Evolutionary conservation across 2,888 invertebrate genomes (phyloP).

Genomic region (Polia nebulosa): DNA sequence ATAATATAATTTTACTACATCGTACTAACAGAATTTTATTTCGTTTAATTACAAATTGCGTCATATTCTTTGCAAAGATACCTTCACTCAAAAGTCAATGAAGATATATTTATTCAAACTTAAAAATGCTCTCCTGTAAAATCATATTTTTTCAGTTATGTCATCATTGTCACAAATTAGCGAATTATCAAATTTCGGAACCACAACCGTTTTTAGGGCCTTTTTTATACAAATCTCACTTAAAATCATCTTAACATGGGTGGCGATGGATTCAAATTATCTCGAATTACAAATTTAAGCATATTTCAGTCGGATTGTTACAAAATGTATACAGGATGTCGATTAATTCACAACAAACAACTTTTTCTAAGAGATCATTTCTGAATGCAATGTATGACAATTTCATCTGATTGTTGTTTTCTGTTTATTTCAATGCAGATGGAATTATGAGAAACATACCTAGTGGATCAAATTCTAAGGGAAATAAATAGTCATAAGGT

Average conservation of each 20-base stretch:
- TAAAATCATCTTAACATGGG: not conserved
- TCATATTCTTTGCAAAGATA: no score
- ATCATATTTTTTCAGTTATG: no score
- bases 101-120: no score
- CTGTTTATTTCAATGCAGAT: slow-evolving; percentile 22
- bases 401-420: not conserved
- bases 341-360: not conserved
- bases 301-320: not conserved
- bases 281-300: not conserved
- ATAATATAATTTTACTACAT: no score
- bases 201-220: not conserved
- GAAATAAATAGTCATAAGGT: not conserved
- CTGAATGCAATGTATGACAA: slow-evolving; percentile 8
- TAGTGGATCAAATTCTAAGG: slow-evolving; percentile 1
- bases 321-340: not conserved
- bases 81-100: no score
- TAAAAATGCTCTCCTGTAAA: no score
- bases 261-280: not conserved
- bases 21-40: no score
- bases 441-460: slow-evolving; percentile 24
- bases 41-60: no score
- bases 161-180: no score
- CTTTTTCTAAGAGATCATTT: slow-evolving; percentile 1
- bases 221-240: not conserved
- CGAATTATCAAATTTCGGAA: no score